These are phyloP conservation scores for Poecilia latipinna DNA, from an alignment of 2,113 vertebrate species.

Conservation along the genomic window DNA sequence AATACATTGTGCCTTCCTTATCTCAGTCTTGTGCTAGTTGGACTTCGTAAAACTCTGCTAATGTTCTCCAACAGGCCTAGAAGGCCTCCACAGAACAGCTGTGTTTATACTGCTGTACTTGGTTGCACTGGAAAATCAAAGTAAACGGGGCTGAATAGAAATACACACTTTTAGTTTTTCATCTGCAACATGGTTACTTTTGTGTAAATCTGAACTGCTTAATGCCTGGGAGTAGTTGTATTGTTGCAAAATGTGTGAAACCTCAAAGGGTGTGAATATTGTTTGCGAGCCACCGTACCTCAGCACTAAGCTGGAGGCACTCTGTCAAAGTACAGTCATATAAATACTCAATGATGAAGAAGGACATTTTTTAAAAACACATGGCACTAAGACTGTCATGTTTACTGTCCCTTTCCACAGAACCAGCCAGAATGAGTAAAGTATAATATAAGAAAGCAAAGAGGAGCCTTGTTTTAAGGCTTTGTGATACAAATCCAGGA, in stretches of 20 bases:
- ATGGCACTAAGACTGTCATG: constrained; percentile 58
- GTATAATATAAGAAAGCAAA: constrained; percentile 52
- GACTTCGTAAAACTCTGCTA: neutral
- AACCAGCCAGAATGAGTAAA: constrained; percentile 59
- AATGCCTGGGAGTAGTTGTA: neutral
- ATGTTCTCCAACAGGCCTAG: neutral
- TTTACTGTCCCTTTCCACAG: constrained; percentile 48
- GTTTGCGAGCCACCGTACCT: constrained; percentile 28
- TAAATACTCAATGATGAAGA: constrained; percentile 65
- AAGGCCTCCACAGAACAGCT: neutral
- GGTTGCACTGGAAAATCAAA: neutral
- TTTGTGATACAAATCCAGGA: constrained; percentile 43
- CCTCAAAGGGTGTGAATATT: neutral
- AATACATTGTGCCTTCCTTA: neutral
- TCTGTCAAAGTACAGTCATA: constrained; percentile 54
- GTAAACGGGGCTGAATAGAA: neutral
- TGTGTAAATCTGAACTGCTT: neutral
- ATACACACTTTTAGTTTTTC: neutral
- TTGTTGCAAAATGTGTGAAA: neutral
- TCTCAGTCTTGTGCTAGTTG: neutral
- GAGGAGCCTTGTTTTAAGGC: constrained; percentile 38
- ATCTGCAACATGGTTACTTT: neutral
- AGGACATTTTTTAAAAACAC: constrained; percentile 63
- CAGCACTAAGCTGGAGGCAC: constrained; percentile 62
- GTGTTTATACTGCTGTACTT: neutral